Conservation (phyloP, 2,888 invertebrate genomes). For the Lobophora halterata region DNA sequence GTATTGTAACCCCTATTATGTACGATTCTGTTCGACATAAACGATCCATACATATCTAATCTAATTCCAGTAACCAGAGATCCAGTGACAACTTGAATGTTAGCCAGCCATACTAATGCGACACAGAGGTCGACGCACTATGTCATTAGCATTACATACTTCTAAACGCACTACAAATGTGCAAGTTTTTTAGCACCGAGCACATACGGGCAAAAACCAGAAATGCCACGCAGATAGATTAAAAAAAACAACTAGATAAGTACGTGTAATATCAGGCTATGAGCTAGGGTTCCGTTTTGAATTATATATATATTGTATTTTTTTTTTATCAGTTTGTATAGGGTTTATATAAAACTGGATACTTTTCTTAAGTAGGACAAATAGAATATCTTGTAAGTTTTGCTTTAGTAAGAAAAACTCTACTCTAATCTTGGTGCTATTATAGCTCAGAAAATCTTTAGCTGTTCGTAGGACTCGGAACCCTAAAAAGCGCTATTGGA, state of each 20-base stretch:
- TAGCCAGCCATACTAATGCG: slow-evolving; percentile 24
- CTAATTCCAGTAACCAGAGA: slow-evolving; percentile 4
- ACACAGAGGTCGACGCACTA: slow-evolving; percentile 26
- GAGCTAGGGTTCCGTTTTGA: background rate
- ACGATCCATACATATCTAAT: slow-evolving; percentile 8
- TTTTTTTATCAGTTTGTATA: no score
- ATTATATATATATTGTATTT: no score
- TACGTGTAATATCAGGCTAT: no score
- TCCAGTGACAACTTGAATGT: slow-evolving; percentile 13
- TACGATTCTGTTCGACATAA: slow-evolving; percentile 2
- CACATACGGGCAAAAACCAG: slow-evolving; percentile 23
- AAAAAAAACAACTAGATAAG: background rate
- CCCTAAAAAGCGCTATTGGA: slow-evolving; percentile 1
- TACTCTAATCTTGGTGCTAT: no score
- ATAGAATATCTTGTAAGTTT: no score
- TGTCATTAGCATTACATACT: slow-evolving; percentile 28
- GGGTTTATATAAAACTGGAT: no score
- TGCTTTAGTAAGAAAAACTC: no score
- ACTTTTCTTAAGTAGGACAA: no score
- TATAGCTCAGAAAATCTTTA: no score
- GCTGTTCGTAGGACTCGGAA: background rate
- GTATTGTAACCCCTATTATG: no score
- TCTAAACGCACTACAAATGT: slow-evolving; percentile 39
- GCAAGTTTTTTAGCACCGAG: slow-evolving; percentile 39
- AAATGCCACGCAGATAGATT: slow-evolving; percentile 5